Percentiles rank a stretch among this genome's conserved stretches.
phyloP scores from a whole-genome alignment of 2,797 vertebrate species.

The Helarctos malayanus region DNA sequence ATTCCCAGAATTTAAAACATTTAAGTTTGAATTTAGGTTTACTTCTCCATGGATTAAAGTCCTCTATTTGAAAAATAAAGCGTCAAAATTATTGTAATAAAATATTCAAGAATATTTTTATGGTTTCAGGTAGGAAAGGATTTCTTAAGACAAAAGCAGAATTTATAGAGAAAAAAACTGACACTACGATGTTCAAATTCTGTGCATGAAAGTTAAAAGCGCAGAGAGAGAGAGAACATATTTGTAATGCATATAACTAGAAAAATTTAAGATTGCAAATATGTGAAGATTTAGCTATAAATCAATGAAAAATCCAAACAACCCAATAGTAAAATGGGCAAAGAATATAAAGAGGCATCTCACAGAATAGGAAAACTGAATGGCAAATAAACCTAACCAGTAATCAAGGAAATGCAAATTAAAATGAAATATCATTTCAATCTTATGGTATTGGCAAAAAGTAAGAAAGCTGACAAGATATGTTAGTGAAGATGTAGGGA shows the following conservation, averaged over 20 bases:
- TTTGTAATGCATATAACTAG: not conserved
- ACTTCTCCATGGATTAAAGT: constrained; percentile 17
- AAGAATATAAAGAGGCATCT: constrained; percentile 35
- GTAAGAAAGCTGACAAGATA: not conserved
- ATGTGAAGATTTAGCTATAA: not conserved
- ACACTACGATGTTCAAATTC: constrained; percentile 54
- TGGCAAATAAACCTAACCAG: constrained; percentile 12
- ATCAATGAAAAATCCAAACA: not conserved
- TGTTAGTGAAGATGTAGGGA: not conserved
- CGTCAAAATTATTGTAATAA: not conserved
- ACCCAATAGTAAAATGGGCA: not conserved
- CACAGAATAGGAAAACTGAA: not conserved
- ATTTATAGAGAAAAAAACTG: constrained; percentile 2
- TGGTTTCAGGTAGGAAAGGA: not conserved
- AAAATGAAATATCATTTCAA: not conserved
- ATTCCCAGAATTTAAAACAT: constrained; percentile 28
- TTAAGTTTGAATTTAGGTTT: constrained; percentile 18
- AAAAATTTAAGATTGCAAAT: not conserved
- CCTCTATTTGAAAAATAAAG: constrained; percentile 32
- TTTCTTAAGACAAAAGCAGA: constrained; percentile 30
- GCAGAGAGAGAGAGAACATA: not conserved
- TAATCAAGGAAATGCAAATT: not conserved
- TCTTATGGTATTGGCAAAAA: not conserved
- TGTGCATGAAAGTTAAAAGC: constrained; percentile 6
- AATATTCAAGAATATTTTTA: constrained; percentile 25